phyloP scores from a whole-genome alignment of 1,140 invertebrate species.

The Penaeus indicus region DNA sequence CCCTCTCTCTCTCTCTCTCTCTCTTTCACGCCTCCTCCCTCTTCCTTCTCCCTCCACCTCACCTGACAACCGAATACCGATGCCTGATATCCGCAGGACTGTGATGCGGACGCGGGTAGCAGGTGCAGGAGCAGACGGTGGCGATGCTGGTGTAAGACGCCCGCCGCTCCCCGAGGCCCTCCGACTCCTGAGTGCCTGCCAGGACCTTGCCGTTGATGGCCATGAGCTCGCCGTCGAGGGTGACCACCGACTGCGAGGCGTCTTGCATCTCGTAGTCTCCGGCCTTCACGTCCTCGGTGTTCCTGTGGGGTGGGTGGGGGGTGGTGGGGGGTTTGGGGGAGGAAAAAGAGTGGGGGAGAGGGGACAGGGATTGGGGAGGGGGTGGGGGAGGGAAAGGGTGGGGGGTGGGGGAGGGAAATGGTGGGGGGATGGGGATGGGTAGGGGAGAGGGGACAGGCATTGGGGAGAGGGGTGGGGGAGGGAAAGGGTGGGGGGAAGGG shows the following conservation, averaged over 20 bases:
- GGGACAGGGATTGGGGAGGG: not conserved
- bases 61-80: constrained; percentile 16
- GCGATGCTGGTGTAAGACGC: constrained; percentile 63
- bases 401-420: not conserved
- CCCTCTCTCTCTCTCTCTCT: not conserved
- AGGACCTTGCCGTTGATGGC: constrained; percentile 88
- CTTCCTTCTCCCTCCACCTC: too few species aligned
- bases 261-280: constrained; percentile 84
- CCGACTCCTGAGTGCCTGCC: constrained; percentile 67
- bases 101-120: constrained; percentile 65
- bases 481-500: not conserved
- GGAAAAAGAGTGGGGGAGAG: not conserved
- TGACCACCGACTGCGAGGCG: constrained; percentile 81
- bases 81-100: constrained; percentile 55
- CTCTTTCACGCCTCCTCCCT: too few species aligned
- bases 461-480: not conserved
- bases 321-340: too few species aligned
- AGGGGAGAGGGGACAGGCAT: not conserved
- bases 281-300: constrained; percentile 90
- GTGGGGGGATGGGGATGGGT: not conserved
- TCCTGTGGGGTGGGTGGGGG: constrained; percentile 72
- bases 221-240: constrained; percentile 94
- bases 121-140: constrained; percentile 67
- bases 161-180: not conserved
- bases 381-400: too few species aligned